These are phyloP conservation scores for Polymixis lichenea DNA, from an alignment of 2,888 invertebrate species.

Conservation along the genomic window DNA sequence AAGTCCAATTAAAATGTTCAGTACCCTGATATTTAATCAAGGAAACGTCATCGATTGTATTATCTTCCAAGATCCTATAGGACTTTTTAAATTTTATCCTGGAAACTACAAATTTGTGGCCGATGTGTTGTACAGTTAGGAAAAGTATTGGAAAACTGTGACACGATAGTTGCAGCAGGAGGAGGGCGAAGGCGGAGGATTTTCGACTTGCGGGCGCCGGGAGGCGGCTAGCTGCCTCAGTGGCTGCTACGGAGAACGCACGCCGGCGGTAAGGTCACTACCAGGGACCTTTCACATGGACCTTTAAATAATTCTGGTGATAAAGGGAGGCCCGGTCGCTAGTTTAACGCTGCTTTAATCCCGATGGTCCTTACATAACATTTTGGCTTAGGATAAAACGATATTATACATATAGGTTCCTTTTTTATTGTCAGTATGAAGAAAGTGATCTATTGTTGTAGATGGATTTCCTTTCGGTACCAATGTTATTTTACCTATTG, in stretches of 20 bases:
- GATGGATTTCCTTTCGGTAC: neutral
- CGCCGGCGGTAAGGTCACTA: conserved; percentile 93
- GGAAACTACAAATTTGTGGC: conserved; percentile 41
- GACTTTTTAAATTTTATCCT: conserved; percentile 9
- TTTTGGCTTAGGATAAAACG: neutral
- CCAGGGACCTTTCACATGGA: conserved; percentile 68
- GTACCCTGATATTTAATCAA: neutral
- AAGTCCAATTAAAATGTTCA: conserved; percentile 40
- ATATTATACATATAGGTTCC: neutral
- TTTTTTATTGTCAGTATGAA: neutral
- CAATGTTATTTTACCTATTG: neutral
- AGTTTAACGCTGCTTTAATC: conserved; percentile 4
- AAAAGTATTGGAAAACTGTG: conserved; percentile 78
- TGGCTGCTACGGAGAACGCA: conserved; percentile 93
- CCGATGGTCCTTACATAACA: neutral
- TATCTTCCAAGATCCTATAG: conserved; percentile 3
- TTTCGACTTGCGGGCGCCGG: conserved; percentile 91
- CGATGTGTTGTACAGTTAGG: conserved; percentile 53
- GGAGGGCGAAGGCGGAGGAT: conserved; percentile 89
- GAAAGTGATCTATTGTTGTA: neutral
- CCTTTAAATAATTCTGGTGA: conserved; percentile 38
- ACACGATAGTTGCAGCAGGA: conserved; percentile 88
- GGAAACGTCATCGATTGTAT: neutral
- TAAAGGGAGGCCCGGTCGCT: neutral
- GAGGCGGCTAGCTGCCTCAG: conserved; percentile 92